Evolutionary conservation across 2,888 invertebrate genomes (phyloP).

Genomic region (Lasioglossum zephyrum): DNA sequence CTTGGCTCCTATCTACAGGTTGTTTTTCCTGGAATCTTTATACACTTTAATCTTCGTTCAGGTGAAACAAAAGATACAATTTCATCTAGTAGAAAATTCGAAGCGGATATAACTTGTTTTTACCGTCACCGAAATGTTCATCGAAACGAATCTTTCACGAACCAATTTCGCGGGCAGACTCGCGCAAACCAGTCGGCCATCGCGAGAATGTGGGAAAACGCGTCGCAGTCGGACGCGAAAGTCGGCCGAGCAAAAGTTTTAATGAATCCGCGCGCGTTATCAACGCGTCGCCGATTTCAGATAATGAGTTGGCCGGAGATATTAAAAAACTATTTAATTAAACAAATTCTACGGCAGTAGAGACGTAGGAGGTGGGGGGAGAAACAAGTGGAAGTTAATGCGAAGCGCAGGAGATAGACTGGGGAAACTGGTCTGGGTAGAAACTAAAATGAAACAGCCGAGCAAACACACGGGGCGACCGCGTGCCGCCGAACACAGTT

Average conservation of each 20-base stretch:
- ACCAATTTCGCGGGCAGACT: not conserved
- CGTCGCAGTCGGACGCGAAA: not conserved
- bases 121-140: not conserved
- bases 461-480: constrained; percentile 44
- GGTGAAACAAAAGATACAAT: too few relatives aligned
- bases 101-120: too few relatives aligned
- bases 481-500: constrained; percentile 53
- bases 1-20: too few relatives aligned
- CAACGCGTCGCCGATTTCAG: not conserved
- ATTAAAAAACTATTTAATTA: constrained; percentile 15
- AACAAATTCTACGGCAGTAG: not conserved
- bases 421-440: constrained; percentile 32
- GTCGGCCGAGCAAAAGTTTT: constrained; percentile 8
- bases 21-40: too few relatives aligned
- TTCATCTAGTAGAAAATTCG: not conserved
- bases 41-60: too few relatives aligned
- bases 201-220: not conserved
- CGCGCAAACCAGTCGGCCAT: not conserved
- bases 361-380: not conserved
- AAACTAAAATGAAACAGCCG: constrained; percentile 44
- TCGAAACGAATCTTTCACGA: not conserved
- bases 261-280: constrained; percentile 2
- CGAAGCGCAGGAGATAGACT: constrained; percentile 9
- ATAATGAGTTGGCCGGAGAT: not conserved
- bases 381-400: constrained; percentile 34